Conservation (phyloP, 2,113 vertebrate species). For the Centropus unirufus region DNA sequence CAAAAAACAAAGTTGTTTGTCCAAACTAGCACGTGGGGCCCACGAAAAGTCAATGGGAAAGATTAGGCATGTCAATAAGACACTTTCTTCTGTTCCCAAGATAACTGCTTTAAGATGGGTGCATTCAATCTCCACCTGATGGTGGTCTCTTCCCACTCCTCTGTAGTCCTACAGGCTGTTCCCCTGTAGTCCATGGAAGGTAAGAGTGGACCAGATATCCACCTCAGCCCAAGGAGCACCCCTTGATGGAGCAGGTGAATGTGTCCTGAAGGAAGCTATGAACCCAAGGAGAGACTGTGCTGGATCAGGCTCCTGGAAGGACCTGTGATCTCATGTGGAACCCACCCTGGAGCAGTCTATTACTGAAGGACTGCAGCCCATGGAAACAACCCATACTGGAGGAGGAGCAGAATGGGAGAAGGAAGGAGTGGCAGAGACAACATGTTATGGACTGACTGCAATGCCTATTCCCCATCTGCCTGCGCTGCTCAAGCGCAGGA, state of each 20-base stretch:
- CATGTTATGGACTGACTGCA: neutral
- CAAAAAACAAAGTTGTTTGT: no score
- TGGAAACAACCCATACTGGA: fast-evolving
- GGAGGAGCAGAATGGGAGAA: neutral
- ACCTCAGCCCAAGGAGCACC: neutral
- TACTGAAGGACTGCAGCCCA: neutral
- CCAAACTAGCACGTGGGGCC: no score
- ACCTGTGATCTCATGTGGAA: neutral
- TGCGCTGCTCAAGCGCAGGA: fast-evolving
- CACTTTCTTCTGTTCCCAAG: no score
- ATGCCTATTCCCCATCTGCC: fast-evolving
- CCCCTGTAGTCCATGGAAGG: neutral
- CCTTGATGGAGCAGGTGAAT: neutral
- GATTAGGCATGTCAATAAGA: no score
- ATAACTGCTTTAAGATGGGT: no score
- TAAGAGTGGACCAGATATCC: no score
- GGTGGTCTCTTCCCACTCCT: no score
- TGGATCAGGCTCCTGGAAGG: neutral
- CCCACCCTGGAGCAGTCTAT: fast-evolving
- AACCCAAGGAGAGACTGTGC: fast-evolving
- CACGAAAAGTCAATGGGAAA: no score
- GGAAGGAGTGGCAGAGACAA: neutral
- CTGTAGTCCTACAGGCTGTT: neutral
- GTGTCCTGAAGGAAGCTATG: neutral
- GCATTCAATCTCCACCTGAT: no score